Evolutionary conservation across 2,888 invertebrate species (phyloP), one percentile per base, ranked within the genome.

Genomic region (Tetragonula carbonaria): DNA sequence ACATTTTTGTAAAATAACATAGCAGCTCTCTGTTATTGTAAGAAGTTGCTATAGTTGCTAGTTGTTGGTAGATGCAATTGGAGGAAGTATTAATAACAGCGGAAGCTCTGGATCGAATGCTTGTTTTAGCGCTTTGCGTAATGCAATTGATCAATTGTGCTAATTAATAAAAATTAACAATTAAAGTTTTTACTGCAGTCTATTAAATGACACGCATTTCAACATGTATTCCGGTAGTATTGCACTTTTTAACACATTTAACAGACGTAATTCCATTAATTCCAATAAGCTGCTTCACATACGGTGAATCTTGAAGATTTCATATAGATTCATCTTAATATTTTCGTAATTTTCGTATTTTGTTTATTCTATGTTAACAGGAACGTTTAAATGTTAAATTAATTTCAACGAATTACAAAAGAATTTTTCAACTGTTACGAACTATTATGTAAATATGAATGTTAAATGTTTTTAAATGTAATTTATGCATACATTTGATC

Each of bases 61-160:
- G 23, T 65, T 51, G 23, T 65, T 51, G 28, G 38, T 33, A 33
- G 18, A 23, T 57, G 28, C 38, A 75, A 67, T 75, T 81, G 51
- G 68, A 72, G 85, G 77, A 84, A 80, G 79, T 59, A 85, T 77
- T 81, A 79, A 85, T 74, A 65, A 74, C 38, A 57, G 70, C 90
- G 90, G 89, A 90, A 88, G 90, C 66, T 67, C 80, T 33, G 62
- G 66, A 75, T 71, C 66, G 59, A 68, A 86, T 79, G 77, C 74
- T 63, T 50, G 57, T 71, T 74, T 83, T 66, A 82, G 68, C 78
- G 63, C 84, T 63, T 65, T 45, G 53, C 57, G 74, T 78, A 84
- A 86, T 86, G 80, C 80, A 79, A 88, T 90, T 88, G 90, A 87
- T 86, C 73, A 82, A 90, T 90, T 76, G 59, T 50, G 82, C 66